Base-by-base conservation (phyloP, 1,140 invertebrate species). In the Prorops nasuta region DNA sequence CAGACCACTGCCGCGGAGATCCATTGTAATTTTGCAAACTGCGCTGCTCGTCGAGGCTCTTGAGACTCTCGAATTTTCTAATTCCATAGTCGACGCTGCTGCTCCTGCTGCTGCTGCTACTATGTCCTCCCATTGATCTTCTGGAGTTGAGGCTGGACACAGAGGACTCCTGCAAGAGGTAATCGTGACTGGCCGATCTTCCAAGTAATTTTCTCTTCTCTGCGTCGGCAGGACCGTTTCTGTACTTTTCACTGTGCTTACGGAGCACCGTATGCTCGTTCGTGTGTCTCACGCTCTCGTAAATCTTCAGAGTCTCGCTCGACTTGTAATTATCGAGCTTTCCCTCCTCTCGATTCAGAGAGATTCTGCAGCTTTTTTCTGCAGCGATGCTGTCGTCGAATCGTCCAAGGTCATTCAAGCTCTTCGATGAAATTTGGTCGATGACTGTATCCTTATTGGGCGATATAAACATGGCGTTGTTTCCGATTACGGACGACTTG, bases 1-100 rank as follows among this genome's bases (percentile, higher is more conserved):
- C n/a, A n/a, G n/a, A n/a, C n/a, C n/a, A n/a, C n/a, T n/a, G n/a
- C n/a, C n/a, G n/a, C n/a, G n/a, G n/a, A n/a, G n/a, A n/a, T n/a
- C n/a, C n/a, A n/a, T n/a, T 39, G 18, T 64, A 68, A 24, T 50
- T 66, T 10, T 63, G 56, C 1, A 66, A 40, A 19, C 64, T 66
- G 1, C 59, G 52, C n/a, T 47, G 58, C n/a, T 74, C 65, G 34
- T 76, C 75, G 54, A 76, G 72, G 0, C 64, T 65, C 36, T 72
- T 76, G 3, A 77, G 17, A 39, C 69, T 77, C 41, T 77, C 75
- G 38, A 77, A 76, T 50, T 76, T 76, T 2, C 69, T 47, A 15
- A 77, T 76, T 10, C 65, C 60, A 45, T 62, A 64, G 24, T 72
- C 66, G 6, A 76, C 61, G 17, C 61, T 54, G 39, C 64, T 63